Evolutionary conservation across 2,797 vertebrate species (phyloP).

Genomic region (Parambassis ranga): DNA sequence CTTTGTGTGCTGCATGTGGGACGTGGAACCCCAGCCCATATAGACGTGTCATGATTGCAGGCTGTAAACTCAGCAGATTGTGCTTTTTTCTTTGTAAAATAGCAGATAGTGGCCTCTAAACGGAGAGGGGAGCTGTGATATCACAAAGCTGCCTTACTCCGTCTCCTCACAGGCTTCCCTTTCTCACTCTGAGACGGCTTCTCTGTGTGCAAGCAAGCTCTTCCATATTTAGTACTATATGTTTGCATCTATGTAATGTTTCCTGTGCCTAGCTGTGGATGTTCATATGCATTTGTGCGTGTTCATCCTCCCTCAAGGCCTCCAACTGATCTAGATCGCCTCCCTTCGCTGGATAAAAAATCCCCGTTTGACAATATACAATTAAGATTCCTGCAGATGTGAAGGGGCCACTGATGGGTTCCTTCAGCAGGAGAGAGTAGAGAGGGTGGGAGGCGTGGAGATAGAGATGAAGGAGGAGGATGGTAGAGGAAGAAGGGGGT

Average conservation of each 20-base stretch:
- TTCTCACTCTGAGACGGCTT: not conserved
- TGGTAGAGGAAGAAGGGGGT: not conserved
- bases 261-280: not conserved
- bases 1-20: constrained; percentile 68
- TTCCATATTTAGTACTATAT: not conserved
- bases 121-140: constrained; percentile 14
- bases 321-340: constrained; percentile 34
- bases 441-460: constrained; percentile 7
- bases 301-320: not conserved
- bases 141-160: constrained; percentile 24
- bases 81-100: constrained; percentile 23
- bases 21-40: constrained; percentile 15
- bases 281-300: not conserved
- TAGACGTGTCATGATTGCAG: constrained; percentile 37
- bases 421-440: constrained; percentile 18
- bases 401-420: constrained; percentile 61
- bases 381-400: constrained; percentile 66
- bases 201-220: not conserved
- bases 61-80: constrained; percentile 29
- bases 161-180: constrained; percentile 20
- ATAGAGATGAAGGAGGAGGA: constrained; percentile 9
- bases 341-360: constrained; percentile 27
- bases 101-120: constrained; percentile 25
- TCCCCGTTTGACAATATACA: constrained; percentile 56
- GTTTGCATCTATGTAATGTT: not conserved